Base-by-base conservation (phyloP, 2,888 invertebrate genomes). In the Caenorhabditis doughertyi region DNA sequence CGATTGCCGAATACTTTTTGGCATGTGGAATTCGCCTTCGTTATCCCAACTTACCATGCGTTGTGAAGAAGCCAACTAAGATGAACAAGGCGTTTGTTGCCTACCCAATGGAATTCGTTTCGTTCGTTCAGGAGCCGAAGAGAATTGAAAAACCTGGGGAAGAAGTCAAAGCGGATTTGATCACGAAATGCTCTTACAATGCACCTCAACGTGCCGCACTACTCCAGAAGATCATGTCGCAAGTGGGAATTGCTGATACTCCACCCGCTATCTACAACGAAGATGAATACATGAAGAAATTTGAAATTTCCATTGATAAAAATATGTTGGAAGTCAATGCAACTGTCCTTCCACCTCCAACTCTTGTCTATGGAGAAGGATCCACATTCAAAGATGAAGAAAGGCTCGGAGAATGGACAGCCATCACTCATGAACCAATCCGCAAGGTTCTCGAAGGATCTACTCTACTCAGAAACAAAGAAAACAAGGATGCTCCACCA, bases 331-430 rank as follows among this genome's bases (percentile, higher is more conserved):
- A 21, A 7, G 42, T 55, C 11, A 62, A 68, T 3, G 83, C 74
- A 5, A 53, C 74, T 2, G 42, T 83, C 0, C 71, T 83, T 2
- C 83, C 83, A 16, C 29, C 51, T 2, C 83, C 80, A 0, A 62
- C 76, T 0, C 29, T 79, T 13, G 42, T 55, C 29, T 80, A 76
- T 23, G 83, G 64, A 55, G 55, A 29, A 11, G 55, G 64, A 56
- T n/a, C 44, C 25, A 55, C 1, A n/a, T 18, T 73, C 39, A 2
- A 8, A 9, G 68, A 76, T 49, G 21, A 1, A 13, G 29, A 68
- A 7, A 49, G 60, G 23, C 4, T 8, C 2, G 68, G 68, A 35
- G 58, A 68, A 25, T 76, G 68, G 76, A 47, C 58, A 21, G 76
- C 76, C 3, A 18, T 73, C 0, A 39, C 42, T 16, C 25, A 67